phyloP scores from a whole-genome alignment of 1,140 invertebrate genomes.

The Homarus americanus region DNA sequence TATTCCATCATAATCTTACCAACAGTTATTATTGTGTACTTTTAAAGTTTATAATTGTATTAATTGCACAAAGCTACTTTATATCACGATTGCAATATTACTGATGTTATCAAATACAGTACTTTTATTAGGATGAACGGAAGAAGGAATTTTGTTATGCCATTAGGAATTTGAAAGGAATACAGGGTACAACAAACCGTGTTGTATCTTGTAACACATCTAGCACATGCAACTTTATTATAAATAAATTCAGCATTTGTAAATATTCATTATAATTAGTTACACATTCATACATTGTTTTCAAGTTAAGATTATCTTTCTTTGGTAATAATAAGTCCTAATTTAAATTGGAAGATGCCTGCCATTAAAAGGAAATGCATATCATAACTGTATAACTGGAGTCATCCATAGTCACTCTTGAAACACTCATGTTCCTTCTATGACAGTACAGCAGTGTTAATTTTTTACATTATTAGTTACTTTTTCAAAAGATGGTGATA shows the following conservation, averaged over 20 bases:
- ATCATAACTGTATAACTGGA: neutral
- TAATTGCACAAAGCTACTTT: neutral
- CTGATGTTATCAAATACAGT: too few species aligned
- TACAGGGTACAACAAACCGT: too few species aligned
- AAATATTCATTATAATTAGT: neutral
- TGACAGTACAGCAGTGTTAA: too few species aligned
- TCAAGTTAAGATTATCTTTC: neutral
- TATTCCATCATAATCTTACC: neutral
- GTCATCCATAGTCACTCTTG: neutral
- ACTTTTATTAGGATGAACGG: too few species aligned
- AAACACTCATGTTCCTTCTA: neutral
- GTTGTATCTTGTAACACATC: too few species aligned
- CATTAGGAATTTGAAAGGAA: too few species aligned
- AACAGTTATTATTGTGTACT: neutral
- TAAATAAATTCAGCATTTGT: too few species aligned
- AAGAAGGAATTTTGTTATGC: too few species aligned
- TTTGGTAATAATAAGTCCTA: neutral
- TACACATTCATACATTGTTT: neutral
- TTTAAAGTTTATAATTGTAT: neutral
- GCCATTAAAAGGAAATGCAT: neutral
- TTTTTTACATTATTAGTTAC: too few species aligned
- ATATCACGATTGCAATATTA: too few species aligned
- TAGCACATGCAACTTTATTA: too few species aligned
- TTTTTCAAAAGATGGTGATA: too few species aligned
- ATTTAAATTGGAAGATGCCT: neutral